Base-by-base conservation (phyloP, 2,797 vertebrate genomes). In the Enteromius thamalakanensis region DNA sequence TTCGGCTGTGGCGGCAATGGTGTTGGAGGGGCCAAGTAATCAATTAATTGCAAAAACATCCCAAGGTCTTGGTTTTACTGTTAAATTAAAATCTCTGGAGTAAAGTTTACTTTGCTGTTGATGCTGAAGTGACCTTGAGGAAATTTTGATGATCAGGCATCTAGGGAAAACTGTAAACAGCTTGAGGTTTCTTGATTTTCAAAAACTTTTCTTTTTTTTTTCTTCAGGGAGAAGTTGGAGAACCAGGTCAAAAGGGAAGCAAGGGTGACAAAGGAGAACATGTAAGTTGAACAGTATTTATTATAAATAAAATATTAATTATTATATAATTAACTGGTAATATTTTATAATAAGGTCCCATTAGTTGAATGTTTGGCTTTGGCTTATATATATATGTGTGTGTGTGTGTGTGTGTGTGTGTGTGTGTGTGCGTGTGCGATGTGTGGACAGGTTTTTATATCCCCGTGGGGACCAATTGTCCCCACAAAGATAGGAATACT, bases 231-330 rank as follows among this genome's bases (percentile, higher is more conserved):
- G 98, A 99, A 95, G 98, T 99, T 79, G 98, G 98, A 70, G 98
- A 97, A 90, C 96, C 98, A 0, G 98, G 98, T 84, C 98, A 99
- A 90, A 99, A 99, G 90, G 98, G 98, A 87, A 95, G 97, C 91
- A 99, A 99, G 93, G 98, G 96, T 79, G 97, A 97, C 95, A 99
- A 98, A 92, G 98, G 98, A 85, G 98, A 99, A 93, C 96, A 96
- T 0, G 98, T 99, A 88, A 97, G 97, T 97, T 12, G 7, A 69
- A 37, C 3, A 75, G 69, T 47, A 23, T 29, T 49, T 29, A 49
- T 72, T 32, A 32, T 51, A 47, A 29, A 47, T 47, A 4, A 26
- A 70, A 29, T 70, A 70, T 17, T 2, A 45, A 23, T 42, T 40
- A 65, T 42, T 14, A 17, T 15, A 29, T 29, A 49, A 17, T 19